Conservation (phyloP, 2,797 vertebrate genomes). For the Darevskia nairensis region DNA sequence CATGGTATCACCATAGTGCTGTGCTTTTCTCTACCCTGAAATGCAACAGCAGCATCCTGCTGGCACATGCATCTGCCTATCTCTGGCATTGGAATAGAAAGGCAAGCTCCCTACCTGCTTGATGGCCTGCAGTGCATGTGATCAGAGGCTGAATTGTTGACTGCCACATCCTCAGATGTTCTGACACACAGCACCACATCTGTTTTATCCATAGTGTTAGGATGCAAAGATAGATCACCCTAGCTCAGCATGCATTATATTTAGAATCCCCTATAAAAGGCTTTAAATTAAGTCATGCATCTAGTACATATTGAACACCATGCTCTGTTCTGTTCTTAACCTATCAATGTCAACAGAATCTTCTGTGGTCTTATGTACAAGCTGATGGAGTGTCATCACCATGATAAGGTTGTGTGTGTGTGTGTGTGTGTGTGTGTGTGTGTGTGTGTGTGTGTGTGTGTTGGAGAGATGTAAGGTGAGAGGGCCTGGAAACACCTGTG, state of each 20-base stretch:
- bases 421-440: not conserved
- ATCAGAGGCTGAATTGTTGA: not conserved
- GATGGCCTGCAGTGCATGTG: not conserved
- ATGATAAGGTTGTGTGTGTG: not conserved
- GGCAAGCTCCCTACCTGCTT: no score
- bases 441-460: not conserved
- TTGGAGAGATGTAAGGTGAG: no score
- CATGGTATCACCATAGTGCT: not conserved
- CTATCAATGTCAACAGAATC: not conserved
- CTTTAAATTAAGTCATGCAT: not conserved
- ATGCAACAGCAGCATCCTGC: no score
- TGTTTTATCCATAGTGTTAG: not conserved
- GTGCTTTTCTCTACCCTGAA: no score
- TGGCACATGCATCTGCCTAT: no score
- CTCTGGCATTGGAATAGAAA: no score
- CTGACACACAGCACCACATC: not conserved
- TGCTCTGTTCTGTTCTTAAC: not conserved
- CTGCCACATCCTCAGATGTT: not conserved
- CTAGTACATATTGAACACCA: not conserved
- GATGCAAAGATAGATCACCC: not conserved
- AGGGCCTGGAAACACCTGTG: no score
- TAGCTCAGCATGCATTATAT: not conserved
- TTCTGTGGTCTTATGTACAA: not conserved
- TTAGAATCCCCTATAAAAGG: not conserved
- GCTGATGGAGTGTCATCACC: not conserved